Evolutionary conservation across 2,797 vertebrate species (phyloP).

Genomic region (Parambassis ranga): DNA sequence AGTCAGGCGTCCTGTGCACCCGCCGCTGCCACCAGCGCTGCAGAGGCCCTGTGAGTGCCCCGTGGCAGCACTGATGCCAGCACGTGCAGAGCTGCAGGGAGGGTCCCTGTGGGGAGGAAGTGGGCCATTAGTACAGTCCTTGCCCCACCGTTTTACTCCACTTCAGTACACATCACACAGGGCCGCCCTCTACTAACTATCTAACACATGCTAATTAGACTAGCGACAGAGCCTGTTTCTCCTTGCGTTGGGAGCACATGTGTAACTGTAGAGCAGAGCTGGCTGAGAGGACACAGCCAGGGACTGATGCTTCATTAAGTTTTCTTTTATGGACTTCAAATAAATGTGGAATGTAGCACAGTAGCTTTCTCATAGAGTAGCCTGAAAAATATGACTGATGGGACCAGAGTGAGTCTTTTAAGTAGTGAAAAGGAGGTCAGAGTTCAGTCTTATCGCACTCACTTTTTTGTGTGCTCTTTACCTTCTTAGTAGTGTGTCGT

Average conservation of each 20-base stretch:
- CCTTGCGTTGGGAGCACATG: constrained; percentile 56
- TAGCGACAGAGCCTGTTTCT: constrained; percentile 63
- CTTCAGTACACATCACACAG: constrained; percentile 76
- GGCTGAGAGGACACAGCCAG: constrained; percentile 26
- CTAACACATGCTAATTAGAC: constrained; percentile 77
- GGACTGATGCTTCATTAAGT: constrained; percentile 45
- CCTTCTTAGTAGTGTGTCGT: no score
- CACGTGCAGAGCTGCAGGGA: constrained; percentile 62
- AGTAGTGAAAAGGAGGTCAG: constrained; percentile 10
- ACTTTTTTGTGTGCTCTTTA: constrained; percentile 14
- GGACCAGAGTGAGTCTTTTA: background rate
- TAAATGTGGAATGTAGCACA: constrained; percentile 16
- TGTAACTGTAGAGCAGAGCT: constrained; percentile 52
- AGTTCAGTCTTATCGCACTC: constrained; percentile 9
- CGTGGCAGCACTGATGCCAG: constrained; percentile 69
- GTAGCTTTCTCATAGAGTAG: background rate
- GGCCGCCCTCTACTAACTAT: constrained; percentile 73
- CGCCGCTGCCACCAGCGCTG: constrained; percentile 18
- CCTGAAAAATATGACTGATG: constrained; percentile 1
- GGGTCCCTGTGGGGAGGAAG: constrained; percentile 70
- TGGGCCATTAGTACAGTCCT: constrained; percentile 76
- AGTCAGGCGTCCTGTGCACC: constrained; percentile 15
- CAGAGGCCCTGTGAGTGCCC: constrained; percentile 49
- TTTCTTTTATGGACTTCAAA: constrained; percentile 47
- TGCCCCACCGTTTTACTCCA: constrained; percentile 75